Evolutionary conservation across 2,797 vertebrate species (phyloP), one percentile per base, ranked within the genome.

Genomic region (Eutrigla gurnardus): DNA sequence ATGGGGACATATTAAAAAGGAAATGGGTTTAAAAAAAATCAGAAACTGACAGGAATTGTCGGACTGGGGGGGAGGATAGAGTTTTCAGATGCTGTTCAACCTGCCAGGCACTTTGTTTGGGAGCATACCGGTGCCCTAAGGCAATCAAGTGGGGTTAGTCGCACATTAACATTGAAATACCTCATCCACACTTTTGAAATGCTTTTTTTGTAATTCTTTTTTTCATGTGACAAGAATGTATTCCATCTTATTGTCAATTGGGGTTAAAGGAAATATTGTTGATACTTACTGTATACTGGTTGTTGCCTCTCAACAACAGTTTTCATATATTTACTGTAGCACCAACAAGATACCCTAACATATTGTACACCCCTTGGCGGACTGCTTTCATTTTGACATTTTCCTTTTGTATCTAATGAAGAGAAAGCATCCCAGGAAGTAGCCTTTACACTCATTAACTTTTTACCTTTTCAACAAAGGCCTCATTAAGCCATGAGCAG

Each of bases 401-500:
- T 58, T 25, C 46, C 32, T 45, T 47, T 14, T 65, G 35, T 15
- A 67, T 70, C 37, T 61, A 66, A 74, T 57, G 10, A 15, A 40
- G 8, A 70, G 25, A 70, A 66, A 71, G 35, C 39, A 78, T 57
- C 11, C 67, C 37, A 42, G 58, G 9, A 76, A 49, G 15, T 45
- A 70, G 81, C 33, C 8, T 71, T 71, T 55, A 40, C 50, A 17
- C 37, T 77, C 53, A 74, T 70, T 50, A 71, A 57, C 25, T 39
- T 55, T 74, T 49, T 3, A 65, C 63, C 64, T 33, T 61, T 70
- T 73, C 55, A 61, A 65, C 9, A 71, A 74, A 83, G 10, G 62
- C 67, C 76, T 82, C 52, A 77, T 85, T 84, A 81, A 54, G 45
- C 35, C 14, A 50, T 55, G 39, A 85, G 42, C 11, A 68, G 68